phyloP scores from a whole-genome alignment of 1,140 invertebrate species.

The Homalodisca vitripennis region DNA sequence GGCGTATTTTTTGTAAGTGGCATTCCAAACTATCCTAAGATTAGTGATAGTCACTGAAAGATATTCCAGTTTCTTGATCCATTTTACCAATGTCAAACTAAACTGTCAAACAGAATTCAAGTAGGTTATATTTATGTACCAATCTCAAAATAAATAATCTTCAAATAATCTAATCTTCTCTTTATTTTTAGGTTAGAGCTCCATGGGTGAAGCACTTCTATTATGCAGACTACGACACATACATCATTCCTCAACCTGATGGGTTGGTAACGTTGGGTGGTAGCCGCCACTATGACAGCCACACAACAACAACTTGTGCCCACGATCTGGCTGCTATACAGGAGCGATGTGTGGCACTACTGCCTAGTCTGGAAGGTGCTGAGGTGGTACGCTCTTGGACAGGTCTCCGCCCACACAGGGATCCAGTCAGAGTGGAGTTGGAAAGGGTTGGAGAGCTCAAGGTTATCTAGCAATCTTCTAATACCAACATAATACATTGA shows the following conservation, averaged over 20 bases:
- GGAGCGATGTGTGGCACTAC: constrained; percentile 65
- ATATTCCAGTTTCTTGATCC: too few relatives aligned
- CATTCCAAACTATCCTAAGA: too few relatives aligned
- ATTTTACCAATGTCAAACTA: too few relatives aligned
- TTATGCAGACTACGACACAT: constrained; percentile 80
- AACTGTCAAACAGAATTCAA: too few relatives aligned
- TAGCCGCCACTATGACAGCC: constrained; percentile 76
- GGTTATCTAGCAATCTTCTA: too few relatives aligned
- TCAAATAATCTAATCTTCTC: background rate
- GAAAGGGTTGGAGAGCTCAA: constrained; percentile 3
- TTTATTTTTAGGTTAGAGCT: constrained; percentile 63
- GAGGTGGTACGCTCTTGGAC: constrained; percentile 59
- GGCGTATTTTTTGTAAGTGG: too few relatives aligned
- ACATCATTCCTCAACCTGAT: constrained; percentile 76
- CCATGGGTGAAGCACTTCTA: constrained; percentile 89
- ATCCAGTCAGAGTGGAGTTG: constrained; percentile 15
- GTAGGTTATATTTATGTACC: too few relatives aligned
- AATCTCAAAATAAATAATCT: background rate
- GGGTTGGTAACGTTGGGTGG: constrained; percentile 79
- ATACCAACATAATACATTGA: too few relatives aligned
- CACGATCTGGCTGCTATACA: constrained; percentile 72
- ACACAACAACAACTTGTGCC: constrained; percentile 63
- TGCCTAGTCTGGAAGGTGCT: constrained; percentile 66
- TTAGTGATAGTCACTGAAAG: too few relatives aligned
- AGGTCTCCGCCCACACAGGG: background rate